Percentiles rank a stretch among this genome's conserved stretches.
Conservation (phyloP, 2,113 vertebrate species). For the Pseudopipra pipra region DNA sequence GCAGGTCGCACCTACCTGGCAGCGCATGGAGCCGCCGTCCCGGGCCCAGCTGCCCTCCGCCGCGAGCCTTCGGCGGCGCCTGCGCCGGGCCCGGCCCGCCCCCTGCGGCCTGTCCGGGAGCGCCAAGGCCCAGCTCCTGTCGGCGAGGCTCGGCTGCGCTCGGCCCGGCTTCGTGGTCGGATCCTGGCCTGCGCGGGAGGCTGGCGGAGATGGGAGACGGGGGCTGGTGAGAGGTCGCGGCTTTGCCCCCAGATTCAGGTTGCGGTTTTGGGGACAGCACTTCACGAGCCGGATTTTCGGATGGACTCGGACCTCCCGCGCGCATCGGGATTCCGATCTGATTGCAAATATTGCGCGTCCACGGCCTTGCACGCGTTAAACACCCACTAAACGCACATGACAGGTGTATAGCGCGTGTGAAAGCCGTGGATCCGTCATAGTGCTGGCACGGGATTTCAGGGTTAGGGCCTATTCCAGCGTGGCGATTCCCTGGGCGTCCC, state of each 20-base stretch:
- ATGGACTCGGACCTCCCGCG: fast-evolving
- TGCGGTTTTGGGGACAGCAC: background rate
- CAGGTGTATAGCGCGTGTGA: fast-evolving
- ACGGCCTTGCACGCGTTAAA: fast-evolving
- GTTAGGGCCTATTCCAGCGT: fast-evolving
- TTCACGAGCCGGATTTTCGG: background rate
- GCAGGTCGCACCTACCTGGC: constrained; percentile 7
- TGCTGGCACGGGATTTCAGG: background rate
- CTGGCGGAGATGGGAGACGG: background rate
- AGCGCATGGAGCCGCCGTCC: constrained; percentile 4
- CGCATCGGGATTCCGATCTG: fast-evolving
- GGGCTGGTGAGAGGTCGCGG: fast-evolving
- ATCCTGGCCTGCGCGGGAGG: too few relatives aligned
- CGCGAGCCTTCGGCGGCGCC: background rate
- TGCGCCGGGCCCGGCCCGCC: background rate
- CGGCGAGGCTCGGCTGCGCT: too few relatives aligned
- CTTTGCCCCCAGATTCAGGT: fast-evolving
- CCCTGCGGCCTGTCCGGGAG: background rate
- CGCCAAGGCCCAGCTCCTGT: too few relatives aligned
- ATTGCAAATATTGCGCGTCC: fast-evolving
- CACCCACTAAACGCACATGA: fast-evolving
- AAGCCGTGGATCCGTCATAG: fast-evolving
- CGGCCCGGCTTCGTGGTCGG: too few relatives aligned
- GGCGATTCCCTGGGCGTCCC: fast-evolving
- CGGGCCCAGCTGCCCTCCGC: background rate